Evolutionary conservation across 2,797 vertebrate species (phyloP).

Genomic region (Geotrypetes seraphini): DNA sequence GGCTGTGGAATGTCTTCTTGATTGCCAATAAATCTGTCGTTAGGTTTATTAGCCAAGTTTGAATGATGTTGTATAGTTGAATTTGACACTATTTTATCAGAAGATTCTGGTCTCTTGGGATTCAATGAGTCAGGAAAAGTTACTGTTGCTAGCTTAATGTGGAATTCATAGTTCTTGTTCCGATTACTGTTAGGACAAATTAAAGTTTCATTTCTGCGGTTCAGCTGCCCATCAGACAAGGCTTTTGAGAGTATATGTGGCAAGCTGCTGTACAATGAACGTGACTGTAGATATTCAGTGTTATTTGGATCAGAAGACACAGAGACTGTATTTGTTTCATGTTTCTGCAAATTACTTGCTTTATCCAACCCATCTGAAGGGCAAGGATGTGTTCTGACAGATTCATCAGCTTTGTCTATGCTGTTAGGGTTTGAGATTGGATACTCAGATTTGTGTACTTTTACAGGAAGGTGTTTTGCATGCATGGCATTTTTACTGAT

Average conservation of each 20-base stretch:
- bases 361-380: constrained; percentile 15
- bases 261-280: constrained; percentile 60
- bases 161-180: constrained; percentile 16
- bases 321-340: constrained; percentile 52
- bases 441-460: background rate
- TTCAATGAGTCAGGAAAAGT: constrained; percentile 13
- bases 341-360: constrained; percentile 40
- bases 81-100: constrained; percentile 12
- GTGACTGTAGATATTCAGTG: constrained; percentile 53
- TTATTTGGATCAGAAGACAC: constrained; percentile 54
- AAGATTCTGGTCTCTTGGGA: constrained; percentile 12
- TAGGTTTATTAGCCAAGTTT: background rate
- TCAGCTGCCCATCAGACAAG: constrained; percentile 39
- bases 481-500: constrained; percentile 2
- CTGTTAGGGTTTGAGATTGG: background rate
- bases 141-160: background rate
- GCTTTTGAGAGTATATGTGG: constrained; percentile 48
- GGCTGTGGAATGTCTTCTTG: constrained; percentile 1
- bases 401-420: too few species aligned
- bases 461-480: background rate
- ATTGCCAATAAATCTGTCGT: background rate
- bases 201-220: too few species aligned
- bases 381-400: too few species aligned
- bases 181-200: too few species aligned
- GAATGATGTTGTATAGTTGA: constrained; percentile 6